Conservation (phyloP, 2,888 invertebrate genomes). For the Sinodicranocentrus sp. region DNA sequence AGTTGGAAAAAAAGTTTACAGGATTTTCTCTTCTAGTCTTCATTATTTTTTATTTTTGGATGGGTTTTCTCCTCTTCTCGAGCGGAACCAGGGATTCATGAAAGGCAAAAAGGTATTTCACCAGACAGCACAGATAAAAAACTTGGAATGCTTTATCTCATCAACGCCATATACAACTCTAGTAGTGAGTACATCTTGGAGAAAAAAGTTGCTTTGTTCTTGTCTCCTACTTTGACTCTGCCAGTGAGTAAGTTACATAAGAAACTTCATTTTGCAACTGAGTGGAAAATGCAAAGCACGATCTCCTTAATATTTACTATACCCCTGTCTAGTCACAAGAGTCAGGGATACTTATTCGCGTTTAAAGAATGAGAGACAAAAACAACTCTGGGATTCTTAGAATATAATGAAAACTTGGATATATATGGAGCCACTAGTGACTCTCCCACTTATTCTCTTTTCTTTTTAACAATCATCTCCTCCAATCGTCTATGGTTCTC, state of each 20-base stretch:
- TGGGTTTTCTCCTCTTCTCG: not conserved
- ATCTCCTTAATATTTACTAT: conserved; percentile 10
- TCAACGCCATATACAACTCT: conserved; percentile 15
- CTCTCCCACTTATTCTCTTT: too few species aligned
- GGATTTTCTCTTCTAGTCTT: not conserved
- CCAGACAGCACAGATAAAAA: not conserved
- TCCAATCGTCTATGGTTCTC: too few species aligned
- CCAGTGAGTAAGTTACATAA: conserved; percentile 5
- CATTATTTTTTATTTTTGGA: conserved; percentile 9
- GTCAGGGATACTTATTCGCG: not conserved
- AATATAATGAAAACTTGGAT: not conserved
- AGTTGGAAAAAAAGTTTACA: conserved; percentile 18
- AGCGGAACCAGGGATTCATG: not conserved
- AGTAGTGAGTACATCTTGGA: not conserved
- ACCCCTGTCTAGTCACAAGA: too few species aligned
- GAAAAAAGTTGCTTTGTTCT: conserved; percentile 16
- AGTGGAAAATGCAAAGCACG: conserved; percentile 38
- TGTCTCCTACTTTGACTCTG: not conserved
- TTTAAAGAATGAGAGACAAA: not conserved
- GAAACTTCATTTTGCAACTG: conserved; percentile 33
- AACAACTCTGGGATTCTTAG: not conserved
- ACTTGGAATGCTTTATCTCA: conserved; percentile 37
- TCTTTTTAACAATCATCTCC: too few species aligned
- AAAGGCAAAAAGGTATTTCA: not conserved
- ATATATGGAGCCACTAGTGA: not conserved